Base-by-base conservation (phyloP, 2,797 vertebrate species). In the Melopsittacus undulatus region DNA sequence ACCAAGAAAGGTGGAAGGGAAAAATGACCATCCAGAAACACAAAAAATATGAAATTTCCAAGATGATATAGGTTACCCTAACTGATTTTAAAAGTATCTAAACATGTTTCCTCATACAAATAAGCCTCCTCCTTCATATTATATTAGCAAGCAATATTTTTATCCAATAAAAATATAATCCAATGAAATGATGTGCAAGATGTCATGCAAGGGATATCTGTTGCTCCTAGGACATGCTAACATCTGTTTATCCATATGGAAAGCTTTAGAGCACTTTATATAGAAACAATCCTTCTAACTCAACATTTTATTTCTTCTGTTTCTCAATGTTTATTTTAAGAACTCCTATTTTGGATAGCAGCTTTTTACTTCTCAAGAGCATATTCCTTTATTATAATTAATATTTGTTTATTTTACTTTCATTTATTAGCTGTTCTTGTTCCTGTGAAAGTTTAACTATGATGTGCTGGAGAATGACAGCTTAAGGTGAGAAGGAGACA, bases 291-390 rank as follows among this genome's bases (percentile, higher is more conserved):
- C 94, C 66, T 75, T 63, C 57, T 85, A 90, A 72, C 59, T 49
- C 73, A 96, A 87, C 72, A 54, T 78, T 95, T 83, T 94, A 57
- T 92, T 94, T 92, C 67, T 93, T 79, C 95, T 97, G 88, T 81
- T 57, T 57, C 88, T 94, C 73, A 69, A 78, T 94, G 72, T 78
- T 95, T 95, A 93, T 94, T 93, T 95, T 92, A 89, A 93, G 87
- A 89, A 73, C n/a, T 95, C 38, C 22, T 85, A 30, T 69, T 92
- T 68, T 46, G 10, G 75, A 11, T 59, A 76, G 38, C 27, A 92
- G 18, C 27, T 93, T 27, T 13, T 92, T 59, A 46, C 76, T 90
- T 89, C 63, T 87, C 23, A 36, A 67, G 52, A 68, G 20, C 42
- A 32, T 89, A 42, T 90, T 80, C 42, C 11, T 11, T 70, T 67